Base-by-base conservation (phyloP, 2,113 vertebrate genomes). In the Cryptotis parvus region DNA sequence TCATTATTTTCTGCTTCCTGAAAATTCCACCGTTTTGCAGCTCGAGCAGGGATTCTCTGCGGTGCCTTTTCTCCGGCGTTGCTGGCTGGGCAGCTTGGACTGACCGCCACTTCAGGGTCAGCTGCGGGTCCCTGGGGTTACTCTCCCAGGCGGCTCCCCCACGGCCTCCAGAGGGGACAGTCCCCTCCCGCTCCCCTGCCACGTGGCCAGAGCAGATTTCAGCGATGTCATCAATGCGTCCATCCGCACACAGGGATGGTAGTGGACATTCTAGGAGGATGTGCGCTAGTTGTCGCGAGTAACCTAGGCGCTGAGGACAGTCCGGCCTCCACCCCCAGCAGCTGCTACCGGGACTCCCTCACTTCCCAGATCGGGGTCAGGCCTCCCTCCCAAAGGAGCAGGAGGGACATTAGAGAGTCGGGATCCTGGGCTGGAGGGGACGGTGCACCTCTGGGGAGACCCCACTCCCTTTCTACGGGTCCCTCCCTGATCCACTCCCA, bases 1-100 rank as follows among this genome's bases (percentile, higher is more conserved):
- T 92, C 91, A 91, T 84, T 87, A 63, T 77, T 0, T 91, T 70
- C 93, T 90, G 93, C 94, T 94, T 96, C 95, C 93, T 82, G 35
- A 95, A 94, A 94, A 58, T 92, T 90, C 94, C 81, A 16, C 78
- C 6, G 33, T 37, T 77, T n/a, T 16, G n/a, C 4, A 18, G 20
- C 61, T 49, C 77, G 3, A 69, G 93, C 12, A 83, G 66, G 18
- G 16, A 89, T 73, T 68, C 80, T 73, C 76, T 63, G 85, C 31
- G 75, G 87, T 80, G 68, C 82, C 81, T 74, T 45, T 79, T 84
- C 80, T 58, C 18, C 55, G 2, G 55, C 18, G 22, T 6, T 58
- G 3, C 35, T 41, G 0, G 61, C 92, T 20, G 15, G 70, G 87
- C 24, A 0, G 49, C 37, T 16, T 77, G 84, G 9, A 15, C n/a